Evolutionary conservation across 2,113 vertebrate species (phyloP).

Genomic region (Thymallus thymallus): DNA sequence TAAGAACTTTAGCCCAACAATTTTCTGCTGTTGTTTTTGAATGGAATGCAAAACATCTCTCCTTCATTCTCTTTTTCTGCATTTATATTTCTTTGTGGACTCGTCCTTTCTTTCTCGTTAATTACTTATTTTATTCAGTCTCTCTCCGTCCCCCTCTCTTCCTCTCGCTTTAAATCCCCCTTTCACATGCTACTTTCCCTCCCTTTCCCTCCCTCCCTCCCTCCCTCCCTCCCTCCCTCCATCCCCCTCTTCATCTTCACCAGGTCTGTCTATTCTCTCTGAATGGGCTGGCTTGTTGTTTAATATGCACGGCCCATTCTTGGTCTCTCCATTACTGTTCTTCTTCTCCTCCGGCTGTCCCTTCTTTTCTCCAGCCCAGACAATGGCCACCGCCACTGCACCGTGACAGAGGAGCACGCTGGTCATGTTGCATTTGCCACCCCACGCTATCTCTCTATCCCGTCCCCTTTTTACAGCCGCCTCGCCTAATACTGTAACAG

Average conservation of each 20-base stretch:
- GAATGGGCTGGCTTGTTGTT: constrained; percentile 55
- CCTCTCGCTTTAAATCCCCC: constrained; percentile 36
- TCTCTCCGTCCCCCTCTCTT: constrained; percentile 25
- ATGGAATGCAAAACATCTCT: not conserved
- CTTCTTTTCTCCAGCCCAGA: constrained; percentile 68
- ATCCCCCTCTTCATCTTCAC: constrained; percentile 39
- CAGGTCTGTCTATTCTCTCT: constrained; percentile 47
- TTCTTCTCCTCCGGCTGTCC: constrained; percentile 60
- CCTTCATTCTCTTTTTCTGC: not conserved
- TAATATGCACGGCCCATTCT: constrained; percentile 68
- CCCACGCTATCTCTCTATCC: constrained; percentile 75
- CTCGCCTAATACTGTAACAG: constrained; percentile 80
- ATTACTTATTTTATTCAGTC: not conserved
- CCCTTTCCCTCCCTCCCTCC: not conserved
- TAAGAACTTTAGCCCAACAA: not conserved
- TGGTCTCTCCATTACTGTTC: constrained; percentile 70
- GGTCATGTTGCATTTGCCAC: constrained; percentile 80
- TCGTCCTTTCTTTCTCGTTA: constrained; percentile 34
- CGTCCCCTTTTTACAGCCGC: constrained; percentile 36
- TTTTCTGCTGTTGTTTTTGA: not conserved
- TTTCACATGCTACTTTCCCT: constrained; percentile 34
- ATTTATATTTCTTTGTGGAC: constrained; percentile 5
- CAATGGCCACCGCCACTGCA: constrained; percentile 61
- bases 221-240: constrained; percentile 8
- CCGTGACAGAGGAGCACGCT: constrained; percentile 62